Evolutionary conservation across 2,888 invertebrate species (phyloP).

Genomic region (Sarcophaga variegata): DNA sequence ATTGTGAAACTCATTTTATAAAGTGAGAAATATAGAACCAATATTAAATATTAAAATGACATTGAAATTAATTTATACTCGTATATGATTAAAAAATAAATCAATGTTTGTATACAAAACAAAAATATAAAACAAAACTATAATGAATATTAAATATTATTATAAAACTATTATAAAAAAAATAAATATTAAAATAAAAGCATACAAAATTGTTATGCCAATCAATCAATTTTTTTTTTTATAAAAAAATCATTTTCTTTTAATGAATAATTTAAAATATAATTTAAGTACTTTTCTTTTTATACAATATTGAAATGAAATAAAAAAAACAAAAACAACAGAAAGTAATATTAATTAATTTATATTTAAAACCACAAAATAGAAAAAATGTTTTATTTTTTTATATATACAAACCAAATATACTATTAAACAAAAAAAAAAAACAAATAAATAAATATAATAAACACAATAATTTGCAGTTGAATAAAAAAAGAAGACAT

Average conservation of each 20-base stretch:
- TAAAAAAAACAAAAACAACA: background rate
- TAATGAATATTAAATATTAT: background rate
- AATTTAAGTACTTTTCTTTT: background rate
- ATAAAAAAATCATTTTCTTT: background rate
- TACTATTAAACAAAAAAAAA: background rate
- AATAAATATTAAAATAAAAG: background rate
- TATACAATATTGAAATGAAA: background rate
- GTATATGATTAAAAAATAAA: background rate
- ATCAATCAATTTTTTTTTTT: background rate
- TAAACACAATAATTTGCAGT: background rate
- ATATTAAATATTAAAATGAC: background rate
- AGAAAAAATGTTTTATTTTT: background rate
- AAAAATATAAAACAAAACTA: background rate
- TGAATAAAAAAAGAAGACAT: background rate
- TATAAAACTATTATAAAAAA: background rate
- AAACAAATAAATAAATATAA: no score
- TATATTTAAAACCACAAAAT: background rate
- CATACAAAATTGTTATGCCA: constrained; percentile 27
- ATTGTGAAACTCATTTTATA: background rate
- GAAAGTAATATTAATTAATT: background rate
- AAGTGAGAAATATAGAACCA: constrained; percentile 3
- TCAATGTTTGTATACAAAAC: background rate
- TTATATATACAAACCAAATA: no score
- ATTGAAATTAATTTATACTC: constrained; percentile 20
- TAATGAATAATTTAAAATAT: no score